phyloP scores from a whole-genome alignment of 2,888 invertebrate genomes.

The Rapana venosa region DNA sequence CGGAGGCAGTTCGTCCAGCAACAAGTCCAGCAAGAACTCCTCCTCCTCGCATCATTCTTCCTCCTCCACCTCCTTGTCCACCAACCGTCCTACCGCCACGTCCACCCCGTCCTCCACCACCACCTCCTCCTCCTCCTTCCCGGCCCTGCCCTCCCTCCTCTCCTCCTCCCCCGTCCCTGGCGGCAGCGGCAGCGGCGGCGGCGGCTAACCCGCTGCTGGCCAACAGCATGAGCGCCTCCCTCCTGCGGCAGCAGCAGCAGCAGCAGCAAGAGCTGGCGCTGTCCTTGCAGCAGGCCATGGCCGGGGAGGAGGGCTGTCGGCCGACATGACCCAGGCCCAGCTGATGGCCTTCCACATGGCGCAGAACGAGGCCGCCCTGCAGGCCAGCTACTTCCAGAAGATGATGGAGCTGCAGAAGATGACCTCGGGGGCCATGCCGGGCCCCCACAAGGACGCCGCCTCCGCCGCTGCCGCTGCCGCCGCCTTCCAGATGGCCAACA shows the following conservation, averaged over 20 bases:
- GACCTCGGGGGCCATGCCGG: conserved; percentile 24
- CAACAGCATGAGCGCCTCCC: conserved; percentile 15
- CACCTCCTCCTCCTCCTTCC: conserved; percentile 34
- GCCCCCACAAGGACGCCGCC: conserved; percentile 23
- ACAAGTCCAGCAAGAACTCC: conserved; percentile 45
- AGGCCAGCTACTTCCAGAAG: conserved; percentile 39
- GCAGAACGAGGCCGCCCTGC: conserved; percentile 38
- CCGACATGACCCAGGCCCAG: conserved; percentile 5
- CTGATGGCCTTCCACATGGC: conserved; percentile 39
- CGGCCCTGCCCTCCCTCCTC: conserved; percentile 6
- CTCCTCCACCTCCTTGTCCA: not conserved
- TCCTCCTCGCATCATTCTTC: not conserved
- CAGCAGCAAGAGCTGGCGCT: conserved; percentile 38
- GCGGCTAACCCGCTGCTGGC: conserved; percentile 18
- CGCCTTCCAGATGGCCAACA: conserved; percentile 24
- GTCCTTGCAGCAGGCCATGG: conserved; percentile 41
- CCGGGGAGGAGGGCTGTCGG: not conserved
- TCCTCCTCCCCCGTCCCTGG: conserved; percentile 41
- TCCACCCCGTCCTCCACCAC: conserved; percentile 32
- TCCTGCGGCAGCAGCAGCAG: conserved; percentile 31
- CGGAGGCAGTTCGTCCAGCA: conserved; percentile 29
- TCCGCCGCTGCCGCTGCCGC: conserved; percentile 14
- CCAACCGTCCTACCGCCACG: conserved; percentile 34
- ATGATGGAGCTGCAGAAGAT: conserved; percentile 33
- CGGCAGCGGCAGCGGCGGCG: not conserved